Base-by-base conservation (phyloP, 2,113 vertebrate species). In the Hippopotamus amphibius region DNA sequence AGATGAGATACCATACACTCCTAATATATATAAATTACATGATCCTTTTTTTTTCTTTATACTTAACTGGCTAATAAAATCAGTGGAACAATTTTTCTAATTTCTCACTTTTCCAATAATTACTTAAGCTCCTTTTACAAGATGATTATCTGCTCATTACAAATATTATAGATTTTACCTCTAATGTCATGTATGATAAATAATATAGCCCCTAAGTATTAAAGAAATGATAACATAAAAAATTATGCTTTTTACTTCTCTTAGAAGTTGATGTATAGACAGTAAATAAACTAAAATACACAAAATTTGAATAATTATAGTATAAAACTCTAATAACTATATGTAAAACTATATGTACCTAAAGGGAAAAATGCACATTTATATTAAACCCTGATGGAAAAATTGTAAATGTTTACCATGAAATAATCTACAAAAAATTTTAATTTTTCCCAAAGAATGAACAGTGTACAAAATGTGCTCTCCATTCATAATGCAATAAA, bases 181-280 rank as follows among this genome's bases (percentile, higher is more conserved):
- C 28, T 81, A 63, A 86, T 30, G 10, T 41, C 14, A 68, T n/a
- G 33, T 13, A 61, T 1, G 26, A 69, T 43, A 30, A 91, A 61
- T 53, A 53, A 71, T 41, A 69, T 61, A 86, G 15, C 50, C 4
- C 9, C 43, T 15, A 63, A 71, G 55, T 80, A 55, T 63, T 91
- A 80, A 92, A 72, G 12, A 19, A 85, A 63, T 22, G 89, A 79
- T 86, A 86, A 86, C 28, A 87, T 79, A 69, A 63, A 80, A 68
- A 90, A 86, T 80, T 80, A 15, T 26, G 1, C n/a, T 91, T 95
- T 7, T 84, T 57, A 68, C 8, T 68, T 85, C 1, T 69, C 33
- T 91, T 61, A 71, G 8, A 84, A 90, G 50, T 28, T 77, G 61
- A 43, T 66, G 68, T 59, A 12, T 37, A 74, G 55, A 17, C 17